Conservation (phyloP, 2,113 vertebrate genomes). For the Gallinago media region DNA sequence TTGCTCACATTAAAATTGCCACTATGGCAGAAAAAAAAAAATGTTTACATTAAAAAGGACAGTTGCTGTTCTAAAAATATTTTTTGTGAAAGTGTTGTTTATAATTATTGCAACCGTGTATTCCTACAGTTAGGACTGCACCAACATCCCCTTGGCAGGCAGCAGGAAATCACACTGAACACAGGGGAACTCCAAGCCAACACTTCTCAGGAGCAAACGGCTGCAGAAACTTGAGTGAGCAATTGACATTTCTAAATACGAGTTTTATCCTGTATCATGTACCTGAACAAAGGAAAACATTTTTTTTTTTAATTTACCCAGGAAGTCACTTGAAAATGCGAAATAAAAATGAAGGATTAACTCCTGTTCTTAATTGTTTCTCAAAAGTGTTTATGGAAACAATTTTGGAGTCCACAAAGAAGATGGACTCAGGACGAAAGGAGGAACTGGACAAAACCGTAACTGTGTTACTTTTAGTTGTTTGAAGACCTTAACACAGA, state of each 20-base stretch:
- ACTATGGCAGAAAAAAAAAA: neutral
- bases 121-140: constrained; percentile 1
- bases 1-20: constrained; percentile 1
- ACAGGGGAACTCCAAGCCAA: neutral
- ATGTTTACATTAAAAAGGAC: constrained; percentile 1
- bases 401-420: neutral
- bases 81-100: neutral
- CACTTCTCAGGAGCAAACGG: neutral
- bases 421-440: neutral
- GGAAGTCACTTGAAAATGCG: neutral
- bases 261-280: neutral
- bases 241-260: neutral
- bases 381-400: neutral
- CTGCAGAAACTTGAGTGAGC: neutral
- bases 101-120: constrained; percentile 10
- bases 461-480: neutral
- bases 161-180: neutral
- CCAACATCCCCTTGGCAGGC: neutral
- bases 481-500: neutral
- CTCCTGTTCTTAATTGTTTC: neutral
- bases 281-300: neutral
- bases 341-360: neutral
- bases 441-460: neutral
- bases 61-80: constrained; percentile 39
- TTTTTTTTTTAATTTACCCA: neutral